Percentiles rank a stretch among this genome's conserved stretches.
phyloP scores from a whole-genome alignment of 2,888 invertebrate genomes.

The Imbricaverruca yamaguchii region DNA sequence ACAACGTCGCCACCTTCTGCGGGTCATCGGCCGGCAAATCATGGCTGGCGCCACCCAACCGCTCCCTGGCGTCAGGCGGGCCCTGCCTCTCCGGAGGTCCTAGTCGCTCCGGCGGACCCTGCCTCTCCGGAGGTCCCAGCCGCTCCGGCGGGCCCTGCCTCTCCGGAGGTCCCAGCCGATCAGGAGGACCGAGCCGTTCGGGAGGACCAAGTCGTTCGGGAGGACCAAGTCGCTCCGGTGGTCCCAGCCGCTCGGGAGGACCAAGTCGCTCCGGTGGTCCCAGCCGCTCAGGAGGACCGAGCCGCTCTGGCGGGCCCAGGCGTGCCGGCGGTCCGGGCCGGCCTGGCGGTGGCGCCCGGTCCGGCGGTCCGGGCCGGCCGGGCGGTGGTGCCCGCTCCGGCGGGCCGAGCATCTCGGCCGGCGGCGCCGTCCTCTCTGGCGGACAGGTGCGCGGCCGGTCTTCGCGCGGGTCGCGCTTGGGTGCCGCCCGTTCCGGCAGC shows the following conservation, averaged over 20 bases:
- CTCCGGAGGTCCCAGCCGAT: too few relatives aligned
- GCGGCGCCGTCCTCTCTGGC: background rate
- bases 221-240: background rate
- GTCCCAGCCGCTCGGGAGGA: background rate
- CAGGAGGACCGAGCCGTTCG: background rate
- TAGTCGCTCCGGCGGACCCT: background rate
- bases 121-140: background rate
- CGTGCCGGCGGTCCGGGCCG: background rate
- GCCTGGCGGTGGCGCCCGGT: background rate
- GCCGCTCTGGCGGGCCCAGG: background rate
- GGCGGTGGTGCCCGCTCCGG: background rate
- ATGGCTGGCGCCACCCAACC: too few relatives aligned
- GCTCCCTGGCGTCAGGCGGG: too few relatives aligned
- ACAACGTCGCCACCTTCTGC: background rate
- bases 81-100: background rate
- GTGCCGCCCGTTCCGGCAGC: background rate
- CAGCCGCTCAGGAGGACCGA: background rate
- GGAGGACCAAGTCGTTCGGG: background rate
- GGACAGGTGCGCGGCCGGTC: conserved; percentile 14
- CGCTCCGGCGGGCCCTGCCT: background rate
- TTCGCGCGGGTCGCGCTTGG: background rate
- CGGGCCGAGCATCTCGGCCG: background rate
- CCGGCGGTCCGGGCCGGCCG: background rate
- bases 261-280: background rate
- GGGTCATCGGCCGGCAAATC: background rate